These are phyloP conservation scores for Hemicordylus capensis DNA, from an alignment of 2,113 vertebrate genomes.

Conservation along the genomic window DNA sequence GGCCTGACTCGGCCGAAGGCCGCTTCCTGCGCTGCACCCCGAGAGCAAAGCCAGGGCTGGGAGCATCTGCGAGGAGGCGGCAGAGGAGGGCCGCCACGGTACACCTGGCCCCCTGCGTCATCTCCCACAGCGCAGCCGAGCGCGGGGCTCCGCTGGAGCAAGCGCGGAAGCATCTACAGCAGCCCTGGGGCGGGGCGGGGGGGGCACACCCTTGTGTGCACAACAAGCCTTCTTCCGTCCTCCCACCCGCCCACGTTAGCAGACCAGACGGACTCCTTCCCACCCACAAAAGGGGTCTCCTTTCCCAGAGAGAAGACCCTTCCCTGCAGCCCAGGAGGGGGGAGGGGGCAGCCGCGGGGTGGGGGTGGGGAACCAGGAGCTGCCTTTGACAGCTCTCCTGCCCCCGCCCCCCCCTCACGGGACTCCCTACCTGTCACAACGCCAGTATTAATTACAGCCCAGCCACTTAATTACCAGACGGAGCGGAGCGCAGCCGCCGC, in stretches of 20 bases:
- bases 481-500: neutral
- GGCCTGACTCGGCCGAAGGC: no score
- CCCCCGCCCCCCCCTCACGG: neutral
- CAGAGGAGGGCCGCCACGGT: no score
- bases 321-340: neutral
- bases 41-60: neutral
- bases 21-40: no score
- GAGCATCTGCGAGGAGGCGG: no score
- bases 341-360: no score
- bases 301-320: neutral
- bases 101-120: rapidly evolving
- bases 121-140: neutral
- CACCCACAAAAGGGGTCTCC: neutral
- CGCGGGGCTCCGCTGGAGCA: neutral
- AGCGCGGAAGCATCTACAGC: neutral
- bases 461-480: slow-evolving; percentile 16
- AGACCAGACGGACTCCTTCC: neutral
- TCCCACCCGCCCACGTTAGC: neutral
- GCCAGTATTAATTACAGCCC: slow-evolving; percentile 21
- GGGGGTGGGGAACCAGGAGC: neutral
- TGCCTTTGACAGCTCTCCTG: neutral
- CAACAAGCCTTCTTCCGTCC: no score
- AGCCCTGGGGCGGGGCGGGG: neutral
- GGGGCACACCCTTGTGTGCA: no score
- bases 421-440: neutral